Conservation (phyloP, 1,140 invertebrate species). For the Heterodera schachtii region DNA sequence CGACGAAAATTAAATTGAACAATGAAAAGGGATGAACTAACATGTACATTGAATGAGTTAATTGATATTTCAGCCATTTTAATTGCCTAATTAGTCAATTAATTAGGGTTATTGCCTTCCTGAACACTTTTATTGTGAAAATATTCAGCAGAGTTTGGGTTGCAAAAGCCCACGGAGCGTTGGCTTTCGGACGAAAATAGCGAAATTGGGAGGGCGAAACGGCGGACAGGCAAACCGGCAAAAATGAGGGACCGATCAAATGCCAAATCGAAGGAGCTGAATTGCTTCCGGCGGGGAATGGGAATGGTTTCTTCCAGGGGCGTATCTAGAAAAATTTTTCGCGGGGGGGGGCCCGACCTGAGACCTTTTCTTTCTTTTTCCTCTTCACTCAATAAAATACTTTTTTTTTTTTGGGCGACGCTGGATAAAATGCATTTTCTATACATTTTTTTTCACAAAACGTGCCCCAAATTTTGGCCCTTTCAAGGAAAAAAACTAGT, state of each 20-base stretch:
- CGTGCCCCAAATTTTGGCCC: no score
- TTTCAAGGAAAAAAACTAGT: no score
- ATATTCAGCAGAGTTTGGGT: constrained; percentile 51
- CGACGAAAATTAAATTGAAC: constrained; percentile 17
- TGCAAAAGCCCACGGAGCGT: constrained; percentile 56
- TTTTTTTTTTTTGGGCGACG: no score
- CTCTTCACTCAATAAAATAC: no score
- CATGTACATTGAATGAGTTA: no score
- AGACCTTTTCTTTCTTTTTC: no score
- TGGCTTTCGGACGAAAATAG: constrained; percentile 49
- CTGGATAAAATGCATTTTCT: no score
- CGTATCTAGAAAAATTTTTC: no score
- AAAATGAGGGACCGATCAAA: constrained; percentile 30
- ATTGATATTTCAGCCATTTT: no score
- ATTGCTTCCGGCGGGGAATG: constrained; percentile 19
- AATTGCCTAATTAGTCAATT: background rate
- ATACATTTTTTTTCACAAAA: no score
- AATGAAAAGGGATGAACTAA: background rate
- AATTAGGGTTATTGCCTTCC: constrained; percentile 23
- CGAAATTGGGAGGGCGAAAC: constrained; percentile 38
- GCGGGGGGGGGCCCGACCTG: no score
- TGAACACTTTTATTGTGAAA: constrained; percentile 57
- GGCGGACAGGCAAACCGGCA: constrained; percentile 44
- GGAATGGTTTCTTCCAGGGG: no score
- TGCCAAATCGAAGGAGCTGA: constrained; percentile 56